Evolutionary conservation across 2,113 vertebrate genomes (phyloP).

Genomic region (Oncorhynchus kisutch): DNA sequence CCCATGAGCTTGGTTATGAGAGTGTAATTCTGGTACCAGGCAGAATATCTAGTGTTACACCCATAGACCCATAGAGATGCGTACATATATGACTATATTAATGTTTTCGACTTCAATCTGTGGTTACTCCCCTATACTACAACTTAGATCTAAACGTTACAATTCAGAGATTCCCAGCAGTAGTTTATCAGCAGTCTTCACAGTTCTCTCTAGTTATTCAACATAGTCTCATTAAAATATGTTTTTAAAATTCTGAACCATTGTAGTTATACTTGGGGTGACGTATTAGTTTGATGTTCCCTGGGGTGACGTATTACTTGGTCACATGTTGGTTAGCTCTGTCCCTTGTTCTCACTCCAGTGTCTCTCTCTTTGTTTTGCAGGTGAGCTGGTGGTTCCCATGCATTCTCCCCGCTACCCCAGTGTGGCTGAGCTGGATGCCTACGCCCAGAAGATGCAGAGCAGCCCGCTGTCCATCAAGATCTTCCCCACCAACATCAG

Average conservation of each 20-base stretch:
- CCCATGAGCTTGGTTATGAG: no score
- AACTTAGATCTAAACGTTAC: neutral
- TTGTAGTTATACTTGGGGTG: no score
- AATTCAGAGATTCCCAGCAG: neutral
- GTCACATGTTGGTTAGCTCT: neutral
- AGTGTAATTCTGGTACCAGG: no score
- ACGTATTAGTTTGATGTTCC: no score
- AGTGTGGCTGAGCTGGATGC: slow-evolving; percentile 95
- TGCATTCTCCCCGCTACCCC: slow-evolving; percentile 90
- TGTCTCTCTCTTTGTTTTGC: slow-evolving; percentile 28
- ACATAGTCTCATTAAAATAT: neutral
- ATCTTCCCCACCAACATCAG: slow-evolving; percentile 99
- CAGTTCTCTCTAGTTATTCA: neutral
- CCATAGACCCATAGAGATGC: no score
- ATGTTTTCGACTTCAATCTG: no score
- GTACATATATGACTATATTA: no score
- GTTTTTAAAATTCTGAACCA: no score
- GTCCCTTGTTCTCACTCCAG: neutral
- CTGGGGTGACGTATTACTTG: neutral
- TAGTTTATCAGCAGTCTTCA: neutral
- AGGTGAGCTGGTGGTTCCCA: slow-evolving; percentile 85
- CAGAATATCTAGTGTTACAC: no score
- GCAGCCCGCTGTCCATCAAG: slow-evolving; percentile 94
- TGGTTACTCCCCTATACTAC: neutral
- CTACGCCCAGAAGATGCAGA: slow-evolving; percentile 94